Evolutionary conservation across 2,888 invertebrate species (phyloP), one percentile per base, ranked within the genome.

Genomic region (Dicycla oo): DNA sequence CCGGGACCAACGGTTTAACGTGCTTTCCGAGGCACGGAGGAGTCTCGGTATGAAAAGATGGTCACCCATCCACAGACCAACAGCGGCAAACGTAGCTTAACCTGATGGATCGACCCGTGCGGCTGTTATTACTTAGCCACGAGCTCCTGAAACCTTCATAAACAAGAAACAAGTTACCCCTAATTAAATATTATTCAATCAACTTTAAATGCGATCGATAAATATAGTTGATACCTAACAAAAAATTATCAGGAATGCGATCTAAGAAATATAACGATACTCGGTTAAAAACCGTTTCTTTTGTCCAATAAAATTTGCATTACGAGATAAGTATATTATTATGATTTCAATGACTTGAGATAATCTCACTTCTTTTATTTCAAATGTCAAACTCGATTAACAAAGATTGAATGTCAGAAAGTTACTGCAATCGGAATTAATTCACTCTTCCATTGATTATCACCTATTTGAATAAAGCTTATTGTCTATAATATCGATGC

Each of bases 391-490:
- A 20, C 4, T 68, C 30, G 13, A 30, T 20, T 51, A 49, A 53
- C 43, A 58, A 51, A 73, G 18, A 68, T 61, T 53, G 10, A 67
- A 64, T 53, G 34, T 30, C 34, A 61, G 23, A 64, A 64, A 45
- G n/a, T 51, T 38, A 61, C 10, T 13, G 23, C 47, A 56, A 69
- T 61, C 18, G 11, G 61, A 56, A 64, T 79, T 60, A 74, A 79
- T 69, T 60, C 75, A 60, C 54, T 51, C 80, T 65, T 53, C 43
- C 47, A 69, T 75, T 75, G 71, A 64, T 81, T 67, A 81, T 67
- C 57, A 78, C 63, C 20, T 67, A 80, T 79, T 80, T 64, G 67
- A 81, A 73, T 77, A 62, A 67, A 73, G 67, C 58, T 74, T 78
- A 69, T 73, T 85, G 80, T 81, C 80, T n/a, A n/a, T n/a, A n/a